Evolutionary conservation across 2,888 invertebrate genomes (phyloP), one percentile per base, ranked within the genome.

Genomic region (Opisthograptis luteolata): DNA sequence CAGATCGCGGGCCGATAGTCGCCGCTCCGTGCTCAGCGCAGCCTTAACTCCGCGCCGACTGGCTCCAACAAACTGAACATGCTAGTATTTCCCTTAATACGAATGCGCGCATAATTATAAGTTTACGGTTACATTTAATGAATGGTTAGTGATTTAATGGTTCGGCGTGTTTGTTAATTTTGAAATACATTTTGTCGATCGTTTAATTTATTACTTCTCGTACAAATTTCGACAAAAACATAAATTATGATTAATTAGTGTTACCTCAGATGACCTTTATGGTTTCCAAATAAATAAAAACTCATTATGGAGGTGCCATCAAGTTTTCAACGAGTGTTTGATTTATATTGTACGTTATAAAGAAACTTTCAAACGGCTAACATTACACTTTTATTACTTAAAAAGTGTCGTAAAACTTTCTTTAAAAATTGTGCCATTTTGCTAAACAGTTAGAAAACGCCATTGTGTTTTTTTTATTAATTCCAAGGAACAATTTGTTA

Each of bases 1-100:
- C 76, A 85, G 86, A 86, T 84, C 83, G 84, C 79, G 70, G 54
- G 46, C 64, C 70, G 84, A 84, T 85, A 76, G 79, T 79, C 76
- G 73, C 69, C 75, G 76, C 76, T 78, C 73, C 68, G 70, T 35
- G 43, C 17, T 28, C 35, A 9, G 12, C 36, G 35, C 15, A 14
- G 28, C n/a, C n/a, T n/a, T n/a, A n/a, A n/a, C 30, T 20, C 8
- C 20, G 14, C 14, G 5, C n/a, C 20, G 22, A 32, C 27, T 73
- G 67, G 72, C 74, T 80, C 71, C 60, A 64, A 28, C 62, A 60
- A 57, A 66, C 64, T 60, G 51, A 61, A 59, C 54, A 55, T 62
- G 59, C 58, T 55, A 58, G 54, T 64, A 70, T 68, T 72, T 64
- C 60, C 62, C 61, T 60, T 68, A n/a, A n/a, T n/a, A 70, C 62